These are phyloP conservation scores for Neolamprologus devosi DNA, from an alignment of 2,113 vertebrate species.

Conservation along the genomic window DNA sequence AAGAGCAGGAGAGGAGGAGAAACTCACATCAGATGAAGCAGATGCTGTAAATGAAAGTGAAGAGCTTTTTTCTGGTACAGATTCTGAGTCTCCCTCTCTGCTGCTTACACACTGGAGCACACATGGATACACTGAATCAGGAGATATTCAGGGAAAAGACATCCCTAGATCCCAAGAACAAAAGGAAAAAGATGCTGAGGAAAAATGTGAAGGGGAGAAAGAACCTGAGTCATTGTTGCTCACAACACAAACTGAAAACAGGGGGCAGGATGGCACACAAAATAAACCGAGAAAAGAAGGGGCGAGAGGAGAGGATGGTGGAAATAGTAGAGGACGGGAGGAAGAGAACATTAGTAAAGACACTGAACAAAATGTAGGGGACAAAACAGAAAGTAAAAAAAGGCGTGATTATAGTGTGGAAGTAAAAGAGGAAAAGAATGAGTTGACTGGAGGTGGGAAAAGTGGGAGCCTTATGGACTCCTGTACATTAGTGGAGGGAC, in stretches of 20 bases:
- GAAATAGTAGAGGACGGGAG: not conserved
- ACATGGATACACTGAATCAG: not conserved
- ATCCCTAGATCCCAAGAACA: not conserved
- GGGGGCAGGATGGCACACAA: not conserved
- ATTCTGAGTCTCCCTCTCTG: conserved; percentile 37
- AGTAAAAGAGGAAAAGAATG: not conserved
- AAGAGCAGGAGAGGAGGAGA: not conserved
- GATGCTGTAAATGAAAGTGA: conserved; percentile 18
- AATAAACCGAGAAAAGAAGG: not conserved
- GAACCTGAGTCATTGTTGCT: not conserved
- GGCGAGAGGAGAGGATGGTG: not conserved
- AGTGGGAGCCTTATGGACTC: conserved; percentile 5
- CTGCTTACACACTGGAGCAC: conserved; percentile 43
- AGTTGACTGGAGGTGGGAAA: not conserved
- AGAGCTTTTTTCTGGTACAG: not conserved
- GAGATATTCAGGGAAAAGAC: not conserved
- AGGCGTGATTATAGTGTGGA: not conserved
- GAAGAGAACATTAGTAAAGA: not conserved
- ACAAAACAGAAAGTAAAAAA: not conserved
- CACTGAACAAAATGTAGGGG: not conserved
- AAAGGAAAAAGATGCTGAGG: not conserved
- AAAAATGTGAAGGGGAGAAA: not conserved
- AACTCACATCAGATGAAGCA: not conserved
- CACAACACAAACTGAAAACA: not conserved
- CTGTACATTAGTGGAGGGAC: conserved; percentile 55